phyloP scores from a whole-genome alignment of 2,797 vertebrate species.

The Melopsittacus undulatus region DNA sequence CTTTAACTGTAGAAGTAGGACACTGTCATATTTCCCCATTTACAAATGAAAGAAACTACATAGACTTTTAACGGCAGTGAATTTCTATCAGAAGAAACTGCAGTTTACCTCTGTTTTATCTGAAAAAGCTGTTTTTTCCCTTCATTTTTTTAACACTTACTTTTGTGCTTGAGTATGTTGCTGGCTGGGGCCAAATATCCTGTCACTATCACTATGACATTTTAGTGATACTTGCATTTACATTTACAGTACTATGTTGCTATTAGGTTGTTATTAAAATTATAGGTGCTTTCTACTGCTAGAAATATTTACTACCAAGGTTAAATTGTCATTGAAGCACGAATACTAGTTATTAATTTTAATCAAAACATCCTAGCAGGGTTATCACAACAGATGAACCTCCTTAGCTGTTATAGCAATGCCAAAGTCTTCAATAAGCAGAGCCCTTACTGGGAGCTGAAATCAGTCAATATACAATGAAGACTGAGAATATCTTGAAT shows the following conservation, averaged over 20 bases:
- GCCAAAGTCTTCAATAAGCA: neutral
- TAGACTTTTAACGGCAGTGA: neutral
- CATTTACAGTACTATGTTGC: neutral
- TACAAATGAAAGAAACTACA: neutral
- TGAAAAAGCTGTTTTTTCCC: neutral
- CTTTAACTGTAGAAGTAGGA: neutral
- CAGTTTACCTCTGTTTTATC: neutral
- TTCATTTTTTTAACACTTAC: neutral
- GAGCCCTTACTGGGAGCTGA: neutral
- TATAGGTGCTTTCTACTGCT: neutral
- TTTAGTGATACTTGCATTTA: neutral
- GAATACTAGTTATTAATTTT: neutral
- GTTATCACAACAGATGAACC: neutral
- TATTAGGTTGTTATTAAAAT: conserved; percentile 14
- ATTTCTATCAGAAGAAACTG: neutral
- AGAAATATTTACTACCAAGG: neutral
- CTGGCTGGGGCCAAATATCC: neutral
- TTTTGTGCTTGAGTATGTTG: neutral
- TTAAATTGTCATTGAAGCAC: neutral
- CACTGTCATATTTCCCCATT: neutral
- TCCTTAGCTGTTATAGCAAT: neutral
- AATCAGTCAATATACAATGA: neutral
- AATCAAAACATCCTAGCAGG: neutral
- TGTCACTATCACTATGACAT: neutral
- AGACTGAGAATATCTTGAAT: neutral